Evolutionary conservation across 23 tunicate genomes (phyloP), one percentile per base, ranked within the genome.

Genomic region (Phallusia fumigata): DNA sequence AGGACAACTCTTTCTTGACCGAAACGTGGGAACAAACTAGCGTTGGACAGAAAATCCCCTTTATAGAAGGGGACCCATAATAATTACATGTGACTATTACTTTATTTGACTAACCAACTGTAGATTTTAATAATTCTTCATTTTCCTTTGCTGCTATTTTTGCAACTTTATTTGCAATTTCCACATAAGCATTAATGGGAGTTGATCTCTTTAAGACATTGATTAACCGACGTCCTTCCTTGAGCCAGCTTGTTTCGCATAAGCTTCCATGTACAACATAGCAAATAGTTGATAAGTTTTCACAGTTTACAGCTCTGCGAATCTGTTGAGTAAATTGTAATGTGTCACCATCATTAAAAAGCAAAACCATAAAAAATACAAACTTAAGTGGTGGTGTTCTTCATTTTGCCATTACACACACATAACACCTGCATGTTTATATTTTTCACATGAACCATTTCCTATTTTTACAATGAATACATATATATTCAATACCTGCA

Each of bases 211-310:
- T 58, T 3, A 58, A 24, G 13, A 13, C 69, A 16, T 58, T 58
- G 28, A 58, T 58, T 58, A 58, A 13, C 28, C 69, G 69, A 58
- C 69, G 69, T 21, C 69, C 69, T 58, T 58, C 69, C 13, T 58
- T 58, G 3, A 1, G 69, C 69, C 69, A 58, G 13, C 69, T 58
- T 58, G 69, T 58, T 58, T 58, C 69, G 16, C 69, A 58, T 3
- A 58, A 24, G 26, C 28, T 58, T 24, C 69, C 69, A 58, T 8
- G 3, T 58, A 21, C 28, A 22, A 58, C 26, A 21, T 21, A 58
- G 28, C 69, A 58, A 6, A 58, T 58, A 6, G 69, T 58, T 58
- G 69, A 58, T 16, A 58, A 58, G 15, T 58, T 58, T 58, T 58
- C 69, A 58, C 28, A 22, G 13, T 58, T 58, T 22, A 58, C 69